phyloP scores from a whole-genome alignment of 1,140 invertebrate species.

The Fopius arisanus region DNA sequence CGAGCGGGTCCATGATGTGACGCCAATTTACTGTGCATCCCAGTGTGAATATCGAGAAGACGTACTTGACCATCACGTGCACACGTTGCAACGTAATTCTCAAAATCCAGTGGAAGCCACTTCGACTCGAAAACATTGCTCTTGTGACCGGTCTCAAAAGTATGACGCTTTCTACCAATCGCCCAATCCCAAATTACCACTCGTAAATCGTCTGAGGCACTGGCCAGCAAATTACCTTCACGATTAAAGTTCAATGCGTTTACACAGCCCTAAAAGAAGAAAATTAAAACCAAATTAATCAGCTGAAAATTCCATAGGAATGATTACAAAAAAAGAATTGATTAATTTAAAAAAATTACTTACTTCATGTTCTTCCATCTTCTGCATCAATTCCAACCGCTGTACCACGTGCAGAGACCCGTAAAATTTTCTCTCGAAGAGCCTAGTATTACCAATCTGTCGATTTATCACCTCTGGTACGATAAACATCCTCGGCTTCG shows the following conservation, averaged over 20 bases:
- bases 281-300: too few relatives aligned
- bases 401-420: slow-evolving; percentile 84
- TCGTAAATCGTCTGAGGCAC: slow-evolving; percentile 89
- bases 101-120: slow-evolving; percentile 74
- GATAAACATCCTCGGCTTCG: slow-evolving; percentile 75
- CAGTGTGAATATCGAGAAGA: slow-evolving; percentile 60
- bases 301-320: too few relatives aligned
- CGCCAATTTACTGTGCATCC: slow-evolving; percentile 71
- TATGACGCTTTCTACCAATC: slow-evolving; percentile 69
- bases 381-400: slow-evolving; percentile 80
- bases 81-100: slow-evolving; percentile 85
- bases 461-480: slow-evolving; percentile 69
- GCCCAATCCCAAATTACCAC: slow-evolving; percentile 94
- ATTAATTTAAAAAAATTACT: slow-evolving; percentile 15
- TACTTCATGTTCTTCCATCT: slow-evolving; percentile 77
- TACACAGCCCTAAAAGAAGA: slow-evolving; percentile 77
- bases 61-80: slow-evolving; percentile 88
- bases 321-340: slow-evolving; percentile 12
- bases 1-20: slow-evolving; percentile 79
- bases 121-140: slow-evolving; percentile 91
- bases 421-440: slow-evolving; percentile 78
- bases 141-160: slow-evolving; percentile 80
- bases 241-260: slow-evolving; percentile 92
- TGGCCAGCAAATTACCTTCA: slow-evolving; percentile 78
- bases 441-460: slow-evolving; percentile 69